Conservation (phyloP, 92 coral and sea anemone species). For the Umimayanthus kanabou region DNA sequence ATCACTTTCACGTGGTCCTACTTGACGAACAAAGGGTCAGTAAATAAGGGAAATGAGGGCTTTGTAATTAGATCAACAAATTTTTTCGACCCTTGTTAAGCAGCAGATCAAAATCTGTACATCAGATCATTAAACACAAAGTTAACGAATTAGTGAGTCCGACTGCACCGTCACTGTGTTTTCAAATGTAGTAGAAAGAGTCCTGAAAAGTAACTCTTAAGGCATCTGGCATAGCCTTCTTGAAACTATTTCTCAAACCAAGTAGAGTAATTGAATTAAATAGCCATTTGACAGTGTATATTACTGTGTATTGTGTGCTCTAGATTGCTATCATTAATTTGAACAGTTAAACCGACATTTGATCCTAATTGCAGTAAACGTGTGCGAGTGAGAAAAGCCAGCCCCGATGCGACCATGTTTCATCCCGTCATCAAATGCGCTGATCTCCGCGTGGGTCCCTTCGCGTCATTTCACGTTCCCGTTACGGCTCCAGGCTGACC, state of each 20-base stretch:
- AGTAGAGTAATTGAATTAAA: slow-evolving; percentile 38
- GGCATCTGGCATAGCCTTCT: slow-evolving; percentile 7
- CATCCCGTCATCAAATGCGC: slow-evolving; percentile 22
- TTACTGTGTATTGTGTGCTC: not conserved
- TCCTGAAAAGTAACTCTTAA: not conserved
- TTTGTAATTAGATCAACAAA: slow-evolving; percentile 45
- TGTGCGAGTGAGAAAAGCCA: slow-evolving; percentile 33
- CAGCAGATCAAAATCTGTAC: slow-evolving; percentile 18
- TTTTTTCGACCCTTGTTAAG: slow-evolving; percentile 26
- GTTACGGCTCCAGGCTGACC: slow-evolving; percentile 23
- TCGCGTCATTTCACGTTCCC: slow-evolving; percentile 3
- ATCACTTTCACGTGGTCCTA: slow-evolving; percentile 63
- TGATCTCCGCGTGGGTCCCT: slow-evolving; percentile 45
- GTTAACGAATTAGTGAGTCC: not conserved
- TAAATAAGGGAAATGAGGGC: slow-evolving; percentile 55
- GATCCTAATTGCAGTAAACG: slow-evolving; percentile 60
- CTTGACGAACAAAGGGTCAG: slow-evolving; percentile 76
- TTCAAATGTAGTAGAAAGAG: not conserved
- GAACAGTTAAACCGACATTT: slow-evolving; percentile 65
- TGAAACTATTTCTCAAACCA: slow-evolving; percentile 12
- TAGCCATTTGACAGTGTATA: slow-evolving; percentile 33
- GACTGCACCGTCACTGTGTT: not conserved
- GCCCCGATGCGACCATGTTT: slow-evolving; percentile 19
- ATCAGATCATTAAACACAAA: not conserved
- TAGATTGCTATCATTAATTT: slow-evolving; percentile 58